Percentiles rank a stretch among this genome's conserved stretches.
phyloP scores from a whole-genome alignment of 2,113 vertebrate genomes.

The Nothocercus nigrocapillus region DNA sequence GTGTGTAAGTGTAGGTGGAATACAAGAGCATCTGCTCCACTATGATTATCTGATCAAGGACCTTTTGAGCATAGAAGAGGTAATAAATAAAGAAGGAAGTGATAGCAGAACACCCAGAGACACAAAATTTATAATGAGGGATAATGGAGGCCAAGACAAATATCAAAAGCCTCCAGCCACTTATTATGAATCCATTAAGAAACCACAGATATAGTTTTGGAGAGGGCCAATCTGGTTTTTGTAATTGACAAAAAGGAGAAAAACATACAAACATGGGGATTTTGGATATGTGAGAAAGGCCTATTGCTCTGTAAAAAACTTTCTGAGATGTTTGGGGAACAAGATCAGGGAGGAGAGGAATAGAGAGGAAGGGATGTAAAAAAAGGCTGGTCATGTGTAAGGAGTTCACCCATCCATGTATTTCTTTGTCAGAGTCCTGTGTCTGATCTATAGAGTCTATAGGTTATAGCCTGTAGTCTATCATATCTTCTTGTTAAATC shows the following conservation, averaged over 20 bases:
- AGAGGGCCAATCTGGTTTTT: background rate
- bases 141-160: background rate
- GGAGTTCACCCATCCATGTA: background rate
- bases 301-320: background rate
- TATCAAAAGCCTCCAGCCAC: background rate
- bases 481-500: no score
- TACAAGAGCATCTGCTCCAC: background rate
- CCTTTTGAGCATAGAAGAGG: background rate
- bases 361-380: background rate
- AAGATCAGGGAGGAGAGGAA: background rate
- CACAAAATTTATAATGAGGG: background rate
- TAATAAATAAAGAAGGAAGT: background rate
- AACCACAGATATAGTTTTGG: background rate
- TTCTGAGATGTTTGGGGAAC: background rate
- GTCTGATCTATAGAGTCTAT: no score
- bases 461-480: no score
- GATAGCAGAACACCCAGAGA: background rate
- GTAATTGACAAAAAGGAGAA: background rate
- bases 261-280: background rate
- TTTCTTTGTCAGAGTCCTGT: background rate
- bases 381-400: background rate
- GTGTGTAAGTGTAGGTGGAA: background rate
- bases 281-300: background rate
- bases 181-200: background rate
- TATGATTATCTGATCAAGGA: background rate